Evolutionary conservation across 2,888 invertebrate genomes (phyloP).

Genomic region (Agrilus biguttatus): DNA sequence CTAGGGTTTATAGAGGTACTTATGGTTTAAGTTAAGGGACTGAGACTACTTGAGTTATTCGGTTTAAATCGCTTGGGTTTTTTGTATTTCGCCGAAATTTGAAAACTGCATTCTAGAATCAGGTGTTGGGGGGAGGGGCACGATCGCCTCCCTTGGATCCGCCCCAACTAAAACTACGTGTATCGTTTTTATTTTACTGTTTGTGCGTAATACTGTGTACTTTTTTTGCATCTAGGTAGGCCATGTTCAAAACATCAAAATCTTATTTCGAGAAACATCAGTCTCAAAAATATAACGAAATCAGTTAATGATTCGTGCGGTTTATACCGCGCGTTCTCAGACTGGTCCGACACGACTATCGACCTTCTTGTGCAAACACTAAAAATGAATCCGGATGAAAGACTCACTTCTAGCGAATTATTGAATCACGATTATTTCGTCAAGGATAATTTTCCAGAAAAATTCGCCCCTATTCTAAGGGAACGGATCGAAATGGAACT

Average conservation of each 20-base stretch:
- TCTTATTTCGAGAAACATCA: conserved; percentile 31
- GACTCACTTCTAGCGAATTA: conserved; percentile 48
- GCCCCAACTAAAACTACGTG: too few species aligned
- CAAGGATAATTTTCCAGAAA: conserved; percentile 50
- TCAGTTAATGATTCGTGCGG: conserved; percentile 16
- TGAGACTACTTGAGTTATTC: too few species aligned
- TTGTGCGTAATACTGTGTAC: too few species aligned
- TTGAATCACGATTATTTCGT: conserved; percentile 51
- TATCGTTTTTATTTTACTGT: too few species aligned
- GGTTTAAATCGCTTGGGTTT: too few species aligned
- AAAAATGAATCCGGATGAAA: conserved; percentile 48
- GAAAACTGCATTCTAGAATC: too few species aligned
- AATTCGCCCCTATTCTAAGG: conserved; percentile 49
- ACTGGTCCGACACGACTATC: conserved; percentile 30
- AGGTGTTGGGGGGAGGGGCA: too few species aligned
- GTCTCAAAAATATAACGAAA: conserved; percentile 29
- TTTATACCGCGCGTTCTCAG: conserved; percentile 29
- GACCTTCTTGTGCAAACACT: conserved; percentile 35
- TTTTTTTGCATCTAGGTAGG: conserved; percentile 26
- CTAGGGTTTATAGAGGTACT: too few species aligned
- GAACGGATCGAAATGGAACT: conserved; percentile 49
- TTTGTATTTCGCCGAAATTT: too few species aligned
- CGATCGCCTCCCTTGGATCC: too few species aligned
- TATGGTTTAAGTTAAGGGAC: too few species aligned
- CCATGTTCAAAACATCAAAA: conserved; percentile 33